A percentile compares a stretch with the other conserved stretches of the same genome.
Evolutionary conservation across 1,140 invertebrate genomes (phyloP).

Genomic region (Mactra quadrangularis): DNA sequence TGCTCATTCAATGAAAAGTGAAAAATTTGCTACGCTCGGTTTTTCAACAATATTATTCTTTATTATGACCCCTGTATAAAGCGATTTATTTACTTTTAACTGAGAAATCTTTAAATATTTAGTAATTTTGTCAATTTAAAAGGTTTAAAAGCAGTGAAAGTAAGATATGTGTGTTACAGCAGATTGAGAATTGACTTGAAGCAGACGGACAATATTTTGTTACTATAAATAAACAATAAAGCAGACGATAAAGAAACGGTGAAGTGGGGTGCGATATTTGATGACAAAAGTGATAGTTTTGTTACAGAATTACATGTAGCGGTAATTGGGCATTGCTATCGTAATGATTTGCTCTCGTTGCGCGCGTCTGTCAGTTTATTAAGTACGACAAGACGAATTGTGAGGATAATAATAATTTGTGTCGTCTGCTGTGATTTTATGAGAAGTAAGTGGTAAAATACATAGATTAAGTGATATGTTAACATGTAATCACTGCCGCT

Average conservation of each 20-base stretch:
- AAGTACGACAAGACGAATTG: not conserved
- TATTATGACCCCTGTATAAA: conserved; percentile 32
- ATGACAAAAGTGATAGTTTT: conserved; percentile 28
- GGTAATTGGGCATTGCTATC: conserved; percentile 36
- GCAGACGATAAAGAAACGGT: conserved; percentile 30
- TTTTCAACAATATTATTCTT: conserved; percentile 58
- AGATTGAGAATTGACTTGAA: conserved; percentile 28
- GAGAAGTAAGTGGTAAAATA: conserved; percentile 30
- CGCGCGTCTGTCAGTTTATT: not conserved
- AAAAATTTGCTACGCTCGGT: conserved; percentile 47
- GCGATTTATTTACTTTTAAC: conserved; percentile 56
- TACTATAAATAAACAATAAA: conserved; percentile 43
- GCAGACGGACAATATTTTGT: conserved; percentile 32
- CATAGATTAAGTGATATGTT: conserved; percentile 29
- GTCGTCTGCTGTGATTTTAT: conserved; percentile 3
- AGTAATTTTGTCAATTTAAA: conserved; percentile 38
- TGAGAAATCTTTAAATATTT: conserved; percentile 48
- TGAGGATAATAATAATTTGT: conserved; percentile 29
- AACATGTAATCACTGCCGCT: not conserved
- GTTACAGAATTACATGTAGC: conserved; percentile 7
- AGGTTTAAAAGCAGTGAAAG: conserved; percentile 44
- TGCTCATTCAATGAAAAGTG: conserved; percentile 49
- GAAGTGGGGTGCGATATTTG: conserved; percentile 32
- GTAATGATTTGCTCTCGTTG: not conserved
- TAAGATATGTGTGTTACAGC: conserved; percentile 33